Percentiles rank a stretch among this genome's conserved stretches.
phyloP scores from a whole-genome alignment of 1,140 invertebrate genomes.

The Chrysomallon squamiferum region DNA sequence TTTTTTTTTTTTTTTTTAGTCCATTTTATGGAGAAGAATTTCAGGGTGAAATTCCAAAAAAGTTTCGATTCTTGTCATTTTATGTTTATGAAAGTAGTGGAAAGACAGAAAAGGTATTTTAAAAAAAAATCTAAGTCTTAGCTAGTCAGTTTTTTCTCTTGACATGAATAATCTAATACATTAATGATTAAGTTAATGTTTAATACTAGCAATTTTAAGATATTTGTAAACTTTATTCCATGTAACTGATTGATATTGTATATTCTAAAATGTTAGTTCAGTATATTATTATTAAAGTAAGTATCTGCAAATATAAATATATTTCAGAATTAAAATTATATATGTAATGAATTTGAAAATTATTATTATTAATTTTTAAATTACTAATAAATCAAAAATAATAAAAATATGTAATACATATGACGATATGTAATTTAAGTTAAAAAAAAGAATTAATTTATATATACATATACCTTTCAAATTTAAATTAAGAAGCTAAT shows the following conservation, averaged over 20 bases:
- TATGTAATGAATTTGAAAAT: too few relatives aligned
- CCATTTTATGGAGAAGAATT: conserved; percentile 93
- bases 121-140: not conserved
- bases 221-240: not conserved
- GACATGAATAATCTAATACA: not conserved
- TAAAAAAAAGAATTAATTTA: too few relatives aligned
- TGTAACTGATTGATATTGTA: not conserved
- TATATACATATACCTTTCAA: not conserved
- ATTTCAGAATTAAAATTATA: too few relatives aligned
- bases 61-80: conserved; percentile 85
- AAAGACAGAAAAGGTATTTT: conserved; percentile 77
- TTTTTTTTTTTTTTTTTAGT: conserved; percentile 65
- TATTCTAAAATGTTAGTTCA: too few relatives aligned
- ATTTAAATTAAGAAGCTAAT: not conserved
- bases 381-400: too few relatives aligned
- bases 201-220: not conserved
- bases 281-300: too few relatives aligned
- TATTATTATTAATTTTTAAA: too few relatives aligned
- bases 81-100: conserved; percentile 77
- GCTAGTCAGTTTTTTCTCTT: not conserved
- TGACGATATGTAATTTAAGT: too few relatives aligned
- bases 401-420: too few relatives aligned
- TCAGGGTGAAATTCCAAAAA: conserved; percentile 87
- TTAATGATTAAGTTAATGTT: not conserved
- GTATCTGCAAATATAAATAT: too few relatives aligned